Conservation (phyloP, 2,797 vertebrate species). For the Hipposideros larvatus region DNA sequence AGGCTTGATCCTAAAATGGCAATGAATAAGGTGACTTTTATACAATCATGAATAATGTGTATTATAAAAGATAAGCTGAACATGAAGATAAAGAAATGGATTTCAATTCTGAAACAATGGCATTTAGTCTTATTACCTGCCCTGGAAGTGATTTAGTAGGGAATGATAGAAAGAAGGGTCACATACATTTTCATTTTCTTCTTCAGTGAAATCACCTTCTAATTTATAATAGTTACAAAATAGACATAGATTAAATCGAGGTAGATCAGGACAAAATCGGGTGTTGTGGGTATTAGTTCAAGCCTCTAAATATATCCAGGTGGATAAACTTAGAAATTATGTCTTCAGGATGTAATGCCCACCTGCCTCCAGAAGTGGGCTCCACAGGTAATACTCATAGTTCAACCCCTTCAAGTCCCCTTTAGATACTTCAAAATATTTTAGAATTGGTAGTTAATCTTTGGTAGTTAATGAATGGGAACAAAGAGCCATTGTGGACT, state of each 20-base stretch:
- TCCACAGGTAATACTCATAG: not conserved
- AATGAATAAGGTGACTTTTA: constrained; percentile 65
- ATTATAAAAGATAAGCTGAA: constrained; percentile 51
- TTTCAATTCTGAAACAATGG: not conserved
- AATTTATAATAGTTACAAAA: not conserved
- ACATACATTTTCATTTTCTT: not conserved
- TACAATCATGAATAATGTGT: constrained; percentile 69
- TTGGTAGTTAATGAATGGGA: not conserved
- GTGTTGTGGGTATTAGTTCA: not conserved
- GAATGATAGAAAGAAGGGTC: not conserved
- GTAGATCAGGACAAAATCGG: not conserved
- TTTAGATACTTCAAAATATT: not conserved
- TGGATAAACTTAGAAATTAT: not conserved
- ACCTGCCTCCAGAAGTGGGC: not conserved
- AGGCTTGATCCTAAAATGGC: constrained; percentile 72
- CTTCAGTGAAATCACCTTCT: not conserved
- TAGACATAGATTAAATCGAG: not conserved
- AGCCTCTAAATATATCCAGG: not conserved
- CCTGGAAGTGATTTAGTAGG: not conserved
- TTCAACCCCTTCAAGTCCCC: not conserved
- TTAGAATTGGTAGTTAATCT: no score
- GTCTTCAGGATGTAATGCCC: not conserved
- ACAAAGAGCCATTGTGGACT: not conserved
- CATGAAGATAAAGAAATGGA: not conserved
- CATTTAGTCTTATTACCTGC: not conserved